Conservation (phyloP, 2,797 vertebrate genomes). For the Cottoperca gobio region DNA sequence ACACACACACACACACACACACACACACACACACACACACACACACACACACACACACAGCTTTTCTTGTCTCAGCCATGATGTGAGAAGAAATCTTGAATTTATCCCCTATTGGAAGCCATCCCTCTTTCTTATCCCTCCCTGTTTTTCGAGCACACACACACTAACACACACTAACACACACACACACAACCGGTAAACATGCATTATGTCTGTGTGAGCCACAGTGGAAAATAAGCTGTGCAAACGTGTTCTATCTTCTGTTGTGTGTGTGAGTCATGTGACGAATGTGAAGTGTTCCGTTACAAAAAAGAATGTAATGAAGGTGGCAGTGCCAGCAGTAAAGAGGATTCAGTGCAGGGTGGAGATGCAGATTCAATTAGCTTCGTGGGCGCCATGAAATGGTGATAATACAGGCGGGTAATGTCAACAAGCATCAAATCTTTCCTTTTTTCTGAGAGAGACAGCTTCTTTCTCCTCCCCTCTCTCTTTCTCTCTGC, state of each 20-base stretch:
- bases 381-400: slow-evolving; percentile 64
- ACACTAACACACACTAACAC: too few relatives aligned
- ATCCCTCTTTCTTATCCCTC: neutral
- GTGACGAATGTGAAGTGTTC: slow-evolving; percentile 63
- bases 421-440: slow-evolving; percentile 72
- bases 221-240: slow-evolving; percentile 41
- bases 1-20: slow-evolving; percentile 17
- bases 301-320: slow-evolving; percentile 43
- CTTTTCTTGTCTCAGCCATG: slow-evolving; percentile 10
- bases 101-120: slow-evolving; percentile 31
- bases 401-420: slow-evolving; percentile 65
- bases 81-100: slow-evolving; percentile 45
- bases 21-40: slow-evolving; percentile 20
- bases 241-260: slow-evolving; percentile 31
- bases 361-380: slow-evolving; percentile 69
- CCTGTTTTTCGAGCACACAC: slow-evolving; percentile 4
- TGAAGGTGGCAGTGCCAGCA: slow-evolving; percentile 58
- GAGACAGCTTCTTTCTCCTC: neutral
- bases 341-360: slow-evolving; percentile 64
- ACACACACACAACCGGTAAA: slow-evolving; percentile 8
- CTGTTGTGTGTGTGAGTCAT: slow-evolving; percentile 29
- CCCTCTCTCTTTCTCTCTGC: slow-evolving; percentile 26
- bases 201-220: slow-evolving; percentile 36
- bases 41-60: slow-evolving; percentile 14
- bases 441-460: slow-evolving; percentile 24